Evolutionary conservation across 2,113 vertebrate species (phyloP).

Genomic region (Nesogale talazaci): DNA sequence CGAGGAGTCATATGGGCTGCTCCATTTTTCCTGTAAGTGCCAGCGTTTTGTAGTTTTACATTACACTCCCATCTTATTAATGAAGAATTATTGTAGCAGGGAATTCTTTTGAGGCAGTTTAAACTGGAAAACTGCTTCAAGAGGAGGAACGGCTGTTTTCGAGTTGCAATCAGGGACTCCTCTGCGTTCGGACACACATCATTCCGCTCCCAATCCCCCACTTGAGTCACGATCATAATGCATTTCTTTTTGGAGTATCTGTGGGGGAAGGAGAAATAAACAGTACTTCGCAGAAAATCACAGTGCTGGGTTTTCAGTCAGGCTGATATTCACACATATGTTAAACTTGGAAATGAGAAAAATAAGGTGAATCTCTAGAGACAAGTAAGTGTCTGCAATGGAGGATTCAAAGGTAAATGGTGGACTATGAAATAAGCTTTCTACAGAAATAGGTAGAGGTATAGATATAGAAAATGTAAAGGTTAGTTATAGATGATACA

Average conservation of each 20-base stretch:
- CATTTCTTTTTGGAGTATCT: constrained; percentile 25
- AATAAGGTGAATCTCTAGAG: constrained; percentile 13
- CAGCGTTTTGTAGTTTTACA: constrained; percentile 46
- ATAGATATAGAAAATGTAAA: too few species aligned
- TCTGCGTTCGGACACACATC: constrained; percentile 54
- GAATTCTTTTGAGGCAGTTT: constrained; percentile 70
- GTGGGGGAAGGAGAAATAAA: constrained; percentile 22
- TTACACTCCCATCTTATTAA: constrained; percentile 68
- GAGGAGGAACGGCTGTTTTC: constrained; percentile 39
- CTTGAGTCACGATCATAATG: constrained; percentile 46
- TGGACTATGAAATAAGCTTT: neutral
- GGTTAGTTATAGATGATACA: too few species aligned
- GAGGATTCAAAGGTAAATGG: constrained; percentile 30
- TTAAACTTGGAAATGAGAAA: constrained; percentile 31
- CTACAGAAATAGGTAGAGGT: too few species aligned
- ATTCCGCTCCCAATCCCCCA: constrained; percentile 42
- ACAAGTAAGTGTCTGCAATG: neutral
- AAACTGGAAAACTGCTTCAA: constrained; percentile 57
- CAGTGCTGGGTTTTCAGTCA: constrained; percentile 14
- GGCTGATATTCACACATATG: constrained; percentile 51
- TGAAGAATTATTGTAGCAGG: constrained; percentile 73
- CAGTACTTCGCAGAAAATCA: constrained; percentile 63
- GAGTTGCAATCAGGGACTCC: constrained; percentile 66
- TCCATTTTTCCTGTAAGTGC: constrained; percentile 15
- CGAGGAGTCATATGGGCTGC: neutral